Base-by-base conservation (phyloP, 2,888 invertebrate genomes). In the Cerastis leucographa region DNA sequence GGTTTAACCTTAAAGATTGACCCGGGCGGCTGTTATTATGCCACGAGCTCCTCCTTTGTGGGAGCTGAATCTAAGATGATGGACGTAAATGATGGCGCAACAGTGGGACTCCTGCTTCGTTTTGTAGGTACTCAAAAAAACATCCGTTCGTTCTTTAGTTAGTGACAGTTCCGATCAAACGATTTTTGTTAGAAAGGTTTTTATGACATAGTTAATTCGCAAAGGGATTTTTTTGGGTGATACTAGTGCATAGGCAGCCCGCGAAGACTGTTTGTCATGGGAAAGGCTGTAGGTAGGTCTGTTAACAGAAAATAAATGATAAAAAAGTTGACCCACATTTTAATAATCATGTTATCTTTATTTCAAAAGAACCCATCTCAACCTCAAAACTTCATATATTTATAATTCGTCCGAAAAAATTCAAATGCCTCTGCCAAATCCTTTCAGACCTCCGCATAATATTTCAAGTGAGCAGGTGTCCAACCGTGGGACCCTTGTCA, bases 391-490 rank as follows among this genome's bases (percentile, higher is more conserved):
- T 78, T 44, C 17, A 70, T 66, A 59, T 70, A 40, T n/a, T 46
- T 29, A 71, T 51, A 71, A 61, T 79, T 65, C 56, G 64, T 56
- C 1, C 35, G 5, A 78, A 85, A 86, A 86, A 71, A 51, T 71
- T 35, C 66, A 70, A 71, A 76, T 77, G 59, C 65, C 74, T 75
- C n/a, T 42, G 73, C 64, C 70, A 76, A 78, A 85, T 81, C 82
- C 83, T 74, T 85, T 87, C 79, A 79, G 76, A 67, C 69, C 81
- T 76, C 51, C 69, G 84, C 80, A 90, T 91, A 92, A 92, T 93
- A 92, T 90, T 89, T 92, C 91, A 91, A 87, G 87, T 73, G 90
- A 90, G 83, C 93, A 93, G 93, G 92, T 93, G 93, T 88, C 86
- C 81, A 46, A 79, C 80, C 81, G 82, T 75, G 86, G 76, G 82